A percentile compares a stretch with the other conserved stretches of the same genome.
These are phyloP conservation scores for Manduca sexta DNA, from an alignment of 1,140 invertebrate species.

Conservation along the genomic window DNA sequence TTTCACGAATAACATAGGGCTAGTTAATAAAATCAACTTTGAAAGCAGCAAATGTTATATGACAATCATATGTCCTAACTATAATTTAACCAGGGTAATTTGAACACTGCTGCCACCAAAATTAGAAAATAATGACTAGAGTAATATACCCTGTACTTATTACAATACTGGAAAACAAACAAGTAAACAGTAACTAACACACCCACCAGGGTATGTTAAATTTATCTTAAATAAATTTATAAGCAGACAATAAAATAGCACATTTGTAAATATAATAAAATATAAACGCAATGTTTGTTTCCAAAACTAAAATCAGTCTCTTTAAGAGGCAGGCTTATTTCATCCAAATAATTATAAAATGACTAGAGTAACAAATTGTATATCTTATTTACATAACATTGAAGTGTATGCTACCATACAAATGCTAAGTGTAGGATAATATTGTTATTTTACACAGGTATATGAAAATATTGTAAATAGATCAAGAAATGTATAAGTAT, in stretches of 20 bases:
- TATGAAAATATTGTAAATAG: conserved; percentile 6
- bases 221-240: background rate
- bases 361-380: background rate
- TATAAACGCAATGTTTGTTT: conserved; percentile 7
- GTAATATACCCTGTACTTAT: conserved; percentile 31
- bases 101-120: too few species aligned
- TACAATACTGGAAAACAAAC: conserved; percentile 12
- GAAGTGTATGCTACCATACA: background rate
- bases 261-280: background rate
- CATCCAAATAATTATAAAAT: conserved; percentile 10
- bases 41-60: too few species aligned
- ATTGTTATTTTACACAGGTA: background rate
- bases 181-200: too few species aligned
- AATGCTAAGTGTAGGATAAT: background rate
- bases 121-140: conserved; percentile 21
- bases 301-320: conserved; percentile 44
- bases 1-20: too few species aligned
- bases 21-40: too few species aligned
- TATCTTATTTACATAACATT: background rate
- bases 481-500: conserved; percentile 19
- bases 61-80: too few species aligned
- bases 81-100: too few species aligned
- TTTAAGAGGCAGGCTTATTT: conserved; percentile 19
- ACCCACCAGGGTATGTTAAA: background rate
- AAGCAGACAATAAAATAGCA: background rate